Evolutionary conservation across 2,113 vertebrate species (phyloP).

Genomic region (Fukomys damarensis): DNA sequence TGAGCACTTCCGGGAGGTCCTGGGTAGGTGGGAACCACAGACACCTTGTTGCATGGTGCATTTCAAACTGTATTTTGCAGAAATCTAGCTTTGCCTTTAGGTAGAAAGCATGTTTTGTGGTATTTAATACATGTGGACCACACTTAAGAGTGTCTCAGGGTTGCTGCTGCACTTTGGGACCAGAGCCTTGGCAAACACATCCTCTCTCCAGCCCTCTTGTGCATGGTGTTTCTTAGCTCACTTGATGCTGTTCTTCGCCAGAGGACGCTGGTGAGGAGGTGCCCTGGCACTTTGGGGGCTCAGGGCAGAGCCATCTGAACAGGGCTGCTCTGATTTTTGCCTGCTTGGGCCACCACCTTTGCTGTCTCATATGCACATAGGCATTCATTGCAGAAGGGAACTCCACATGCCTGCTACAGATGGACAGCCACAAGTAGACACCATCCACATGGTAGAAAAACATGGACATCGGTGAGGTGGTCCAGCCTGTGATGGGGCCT

Average conservation of each 20-base stretch:
- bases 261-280: neutral
- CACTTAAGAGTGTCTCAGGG: neutral
- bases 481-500: neutral
- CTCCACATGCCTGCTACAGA: neutral
- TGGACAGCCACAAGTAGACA: neutral
- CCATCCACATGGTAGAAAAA: neutral
- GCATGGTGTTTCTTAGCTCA: neutral
- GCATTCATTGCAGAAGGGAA: neutral
- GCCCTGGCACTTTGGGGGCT: neutral
- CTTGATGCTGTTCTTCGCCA: neutral
- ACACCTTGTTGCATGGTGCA: neutral
- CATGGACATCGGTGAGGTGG: neutral
- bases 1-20: conserved; percentile 38
- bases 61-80: neutral
- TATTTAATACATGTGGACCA: neutral
- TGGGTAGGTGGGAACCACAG: neutral
- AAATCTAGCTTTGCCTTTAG: neutral
- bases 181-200: neutral
- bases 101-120: neutral
- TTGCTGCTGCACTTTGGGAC: neutral
- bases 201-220: neutral
- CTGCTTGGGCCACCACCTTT: fast-evolving
- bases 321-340: neutral
- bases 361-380: neutral
- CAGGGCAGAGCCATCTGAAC: neutral